These are phyloP conservation scores for Bombycilla garrulus DNA, from an alignment of 2,113 vertebrate species.

Conservation along the genomic window DNA sequence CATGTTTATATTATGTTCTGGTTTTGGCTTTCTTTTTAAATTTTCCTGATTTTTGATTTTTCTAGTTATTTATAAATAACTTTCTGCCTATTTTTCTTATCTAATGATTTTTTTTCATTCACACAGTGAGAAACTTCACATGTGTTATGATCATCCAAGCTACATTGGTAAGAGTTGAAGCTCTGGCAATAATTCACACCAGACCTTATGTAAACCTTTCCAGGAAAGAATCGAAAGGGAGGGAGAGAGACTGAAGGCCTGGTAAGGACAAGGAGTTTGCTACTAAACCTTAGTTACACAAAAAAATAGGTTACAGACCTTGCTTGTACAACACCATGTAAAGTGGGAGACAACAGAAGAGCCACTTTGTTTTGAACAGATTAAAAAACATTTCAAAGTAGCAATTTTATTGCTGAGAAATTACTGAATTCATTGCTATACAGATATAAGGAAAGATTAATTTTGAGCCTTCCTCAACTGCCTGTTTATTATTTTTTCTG, in stretches of 20 bases:
- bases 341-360: background rate
- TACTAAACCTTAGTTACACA: background rate
- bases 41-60: background rate
- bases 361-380: background rate
- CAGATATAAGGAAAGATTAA: fast-evolving
- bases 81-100: background rate
- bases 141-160: background rate
- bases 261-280: background rate
- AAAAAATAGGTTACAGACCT: background rate
- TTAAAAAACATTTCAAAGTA: background rate
- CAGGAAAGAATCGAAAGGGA: background rate
- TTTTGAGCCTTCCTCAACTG: background rate
- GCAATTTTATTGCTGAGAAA: background rate
- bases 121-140: background rate
- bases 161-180: background rate
- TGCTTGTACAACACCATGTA: background rate
- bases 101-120: background rate
- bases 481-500: background rate
- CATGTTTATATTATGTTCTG: background rate
- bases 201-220: background rate
- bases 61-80: background rate
- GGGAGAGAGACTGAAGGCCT: background rate
- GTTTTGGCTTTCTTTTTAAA: fast-evolving
- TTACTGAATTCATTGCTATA: background rate
- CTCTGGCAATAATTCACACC: background rate